These are phyloP conservation scores for Polydrusus cervinus DNA, from an alignment of 2,888 invertebrate species.

Conservation along the genomic window DNA sequence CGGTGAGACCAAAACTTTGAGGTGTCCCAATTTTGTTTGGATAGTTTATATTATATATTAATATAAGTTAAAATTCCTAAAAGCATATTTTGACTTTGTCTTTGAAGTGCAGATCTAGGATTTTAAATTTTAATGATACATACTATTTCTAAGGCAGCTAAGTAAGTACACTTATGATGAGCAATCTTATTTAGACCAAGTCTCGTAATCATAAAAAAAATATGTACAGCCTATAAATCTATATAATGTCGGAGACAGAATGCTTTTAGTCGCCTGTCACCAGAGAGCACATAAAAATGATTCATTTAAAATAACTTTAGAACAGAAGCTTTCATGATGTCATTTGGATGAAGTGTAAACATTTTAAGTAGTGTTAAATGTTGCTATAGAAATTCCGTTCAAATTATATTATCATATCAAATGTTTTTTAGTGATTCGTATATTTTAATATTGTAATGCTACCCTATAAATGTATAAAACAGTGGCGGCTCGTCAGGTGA, in stretches of 20 bases:
- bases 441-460: too few relatives aligned
- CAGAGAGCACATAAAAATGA: conserved; percentile 53
- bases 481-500: too few relatives aligned
- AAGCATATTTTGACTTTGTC: too few relatives aligned
- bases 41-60: too few relatives aligned
- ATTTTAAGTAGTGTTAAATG: conserved; percentile 46
- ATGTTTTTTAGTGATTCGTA: too few relatives aligned
- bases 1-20: too few relatives aligned
- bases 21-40: too few relatives aligned
- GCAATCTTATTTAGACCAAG: conserved; percentile 44
- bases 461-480: too few relatives aligned
- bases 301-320: conserved; percentile 49
- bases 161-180: background rate
- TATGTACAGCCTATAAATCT: conserved; percentile 49
- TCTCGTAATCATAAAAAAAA: conserved; percentile 44
- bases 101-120: too few relatives aligned
- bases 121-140: too few relatives aligned
- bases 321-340: conserved; percentile 51
- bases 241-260: conserved; percentile 52
- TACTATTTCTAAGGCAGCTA: too few relatives aligned
- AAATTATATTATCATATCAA: background rate
- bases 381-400: conserved; percentile 6
- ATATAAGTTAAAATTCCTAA: too few relatives aligned
- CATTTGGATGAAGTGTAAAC: conserved; percentile 39
- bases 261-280: conserved; percentile 53